A percentile compares a stretch with the other conserved stretches of the same genome.
These are phyloP conservation scores for Cephalopholis sonnerati DNA, from an alignment of 2,113 vertebrate species.

Conservation along the genomic window DNA sequence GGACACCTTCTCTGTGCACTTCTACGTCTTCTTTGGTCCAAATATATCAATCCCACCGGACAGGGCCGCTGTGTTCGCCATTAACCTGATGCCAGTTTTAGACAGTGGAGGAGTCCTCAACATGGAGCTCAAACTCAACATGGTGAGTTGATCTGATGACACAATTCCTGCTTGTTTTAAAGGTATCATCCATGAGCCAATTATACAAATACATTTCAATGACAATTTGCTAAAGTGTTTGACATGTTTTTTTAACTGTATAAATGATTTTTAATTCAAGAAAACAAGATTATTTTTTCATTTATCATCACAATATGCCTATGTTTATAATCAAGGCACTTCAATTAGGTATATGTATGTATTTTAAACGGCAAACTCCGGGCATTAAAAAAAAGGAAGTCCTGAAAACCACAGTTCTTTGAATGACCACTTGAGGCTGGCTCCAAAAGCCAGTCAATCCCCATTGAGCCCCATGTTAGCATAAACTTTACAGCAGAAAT, in stretches of 20 bases:
- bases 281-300: background rate
- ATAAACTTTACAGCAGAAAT: too few species aligned
- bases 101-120: conserved; percentile 97
- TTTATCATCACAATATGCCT: background rate
- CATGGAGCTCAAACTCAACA: conserved; percentile 95
- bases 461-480: too few species aligned
- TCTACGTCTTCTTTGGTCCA: conserved; percentile 98
- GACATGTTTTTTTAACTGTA: background rate
- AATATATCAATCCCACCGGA: conserved; percentile 93
- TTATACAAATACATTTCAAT: background rate
- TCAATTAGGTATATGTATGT: background rate
- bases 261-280: background rate
- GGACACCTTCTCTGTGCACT: conserved; percentile 98
- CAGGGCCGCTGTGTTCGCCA: conserved; percentile 91
- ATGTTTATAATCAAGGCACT: background rate
- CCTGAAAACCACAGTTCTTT: too few species aligned
- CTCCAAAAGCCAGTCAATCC: too few species aligned
- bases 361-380: too few species aligned
- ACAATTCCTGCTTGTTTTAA: background rate
- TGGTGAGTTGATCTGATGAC: conserved; percentile 82
- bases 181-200: background rate
- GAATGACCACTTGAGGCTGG: too few species aligned
- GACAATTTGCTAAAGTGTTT: background rate
- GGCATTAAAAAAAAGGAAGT: too few species aligned
- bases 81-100: conserved; percentile 94